A percentile compares a stretch with the other conserved stretches of the same genome.
phyloP scores from a whole-genome alignment of 2,797 vertebrate genomes.

The Naso thynnoides region DNA sequence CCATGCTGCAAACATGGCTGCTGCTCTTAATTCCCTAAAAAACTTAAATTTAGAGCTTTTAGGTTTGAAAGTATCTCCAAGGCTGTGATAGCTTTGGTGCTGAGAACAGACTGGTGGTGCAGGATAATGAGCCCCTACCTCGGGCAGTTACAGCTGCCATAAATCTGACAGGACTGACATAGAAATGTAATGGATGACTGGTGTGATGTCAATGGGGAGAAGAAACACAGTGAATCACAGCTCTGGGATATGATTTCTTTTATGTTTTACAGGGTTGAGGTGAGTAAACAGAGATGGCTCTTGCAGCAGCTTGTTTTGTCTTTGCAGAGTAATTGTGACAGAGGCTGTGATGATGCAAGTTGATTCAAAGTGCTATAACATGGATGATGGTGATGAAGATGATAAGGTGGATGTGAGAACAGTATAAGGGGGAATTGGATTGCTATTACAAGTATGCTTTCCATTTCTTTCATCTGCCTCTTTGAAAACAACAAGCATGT shows the following conservation, averaged over 20 bases:
- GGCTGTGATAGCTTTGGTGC: slow-evolving; percentile 30
- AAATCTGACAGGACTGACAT: slow-evolving; percentile 43
- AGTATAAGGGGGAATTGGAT: not conserved
- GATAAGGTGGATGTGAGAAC: not conserved
- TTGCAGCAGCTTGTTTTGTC: slow-evolving; percentile 4
- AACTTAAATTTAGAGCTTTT: slow-evolving; percentile 4
- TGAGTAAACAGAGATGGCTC: slow-evolving; percentile 10
- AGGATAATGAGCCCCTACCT: slow-evolving; percentile 38
- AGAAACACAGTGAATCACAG: slow-evolving; percentile 11
- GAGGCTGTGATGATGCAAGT: slow-evolving; percentile 14
- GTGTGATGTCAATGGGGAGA: slow-evolving; percentile 36
- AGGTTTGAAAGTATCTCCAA: slow-evolving; percentile 22
- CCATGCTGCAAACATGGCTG: slow-evolving; percentile 2
- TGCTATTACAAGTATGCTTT: too few relatives aligned
- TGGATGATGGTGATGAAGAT: slow-evolving; percentile 5
- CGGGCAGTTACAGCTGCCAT: slow-evolving; percentile 34
- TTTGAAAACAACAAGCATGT: not conserved
- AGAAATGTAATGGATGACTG: slow-evolving; percentile 35
- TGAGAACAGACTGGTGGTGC: slow-evolving; percentile 4
- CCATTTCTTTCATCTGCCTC: not conserved
- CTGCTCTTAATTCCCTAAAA: not conserved
- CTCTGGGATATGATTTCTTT: slow-evolving; percentile 28
- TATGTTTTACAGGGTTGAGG: slow-evolving; percentile 35
- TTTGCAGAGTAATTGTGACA: not conserved
- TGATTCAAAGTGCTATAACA: slow-evolving; percentile 7